Conservation (phyloP, 2,113 vertebrate genomes). For the Pteruthius melanotis region DNA sequence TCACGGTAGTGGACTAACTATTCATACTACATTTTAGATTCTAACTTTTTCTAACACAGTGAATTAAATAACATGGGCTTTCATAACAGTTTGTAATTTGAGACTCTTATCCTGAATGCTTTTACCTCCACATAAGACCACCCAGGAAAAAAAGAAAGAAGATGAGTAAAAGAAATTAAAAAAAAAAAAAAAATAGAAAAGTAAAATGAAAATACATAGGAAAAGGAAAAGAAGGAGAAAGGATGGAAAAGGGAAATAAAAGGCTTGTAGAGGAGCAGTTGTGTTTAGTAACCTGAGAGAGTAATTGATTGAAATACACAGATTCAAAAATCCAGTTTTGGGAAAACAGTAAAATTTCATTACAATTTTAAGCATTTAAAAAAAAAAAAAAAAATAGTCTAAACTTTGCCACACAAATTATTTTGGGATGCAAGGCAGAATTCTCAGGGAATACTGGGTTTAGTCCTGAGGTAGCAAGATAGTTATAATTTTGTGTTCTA, state of each 20-base stretch:
- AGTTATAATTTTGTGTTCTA: not conserved
- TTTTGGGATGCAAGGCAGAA: not conserved
- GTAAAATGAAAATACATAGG: not conserved
- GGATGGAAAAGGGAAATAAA: not conserved
- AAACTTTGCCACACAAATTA: not conserved
- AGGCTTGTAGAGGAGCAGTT: not conserved
- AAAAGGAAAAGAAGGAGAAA: not conserved
- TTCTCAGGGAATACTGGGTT: not conserved
- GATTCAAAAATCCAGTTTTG: not conserved
- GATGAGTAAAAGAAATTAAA: no score
- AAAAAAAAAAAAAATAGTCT: not conserved
- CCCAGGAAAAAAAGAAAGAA: not conserved
- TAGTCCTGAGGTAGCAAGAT: not conserved
- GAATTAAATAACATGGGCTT: not conserved
- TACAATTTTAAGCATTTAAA: not conserved
- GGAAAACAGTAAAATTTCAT: not conserved
- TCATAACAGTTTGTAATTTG: not conserved
- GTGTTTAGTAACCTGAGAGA: not conserved
- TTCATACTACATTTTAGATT: not conserved
- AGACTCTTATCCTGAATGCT: not conserved
- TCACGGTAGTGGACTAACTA: not conserved
- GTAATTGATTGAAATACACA: not conserved
- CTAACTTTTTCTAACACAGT: not conserved
- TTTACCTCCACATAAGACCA: not conserved
- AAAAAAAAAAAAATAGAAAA: not conserved